Evolutionary conservation across 2,888 invertebrate species (phyloP).

Genomic region (Pocota personata): DNA sequence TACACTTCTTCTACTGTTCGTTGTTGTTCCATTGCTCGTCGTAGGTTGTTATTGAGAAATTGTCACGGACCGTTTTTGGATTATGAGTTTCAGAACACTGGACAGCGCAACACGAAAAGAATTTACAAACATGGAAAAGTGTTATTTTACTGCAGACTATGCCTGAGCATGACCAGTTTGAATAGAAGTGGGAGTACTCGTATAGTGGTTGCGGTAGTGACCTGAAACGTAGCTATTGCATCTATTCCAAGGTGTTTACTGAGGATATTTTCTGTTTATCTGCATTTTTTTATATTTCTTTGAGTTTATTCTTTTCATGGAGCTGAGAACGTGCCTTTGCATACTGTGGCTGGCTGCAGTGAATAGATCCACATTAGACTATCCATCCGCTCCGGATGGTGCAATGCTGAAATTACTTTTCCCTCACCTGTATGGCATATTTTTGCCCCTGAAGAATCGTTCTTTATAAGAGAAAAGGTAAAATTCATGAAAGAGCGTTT

Average conservation of each 20-base stretch:
- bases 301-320: slow-evolving; percentile 10
- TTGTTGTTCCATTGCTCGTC: background rate
- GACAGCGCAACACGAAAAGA: slow-evolving; percentile 27
- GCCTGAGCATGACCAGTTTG: slow-evolving; percentile 23
- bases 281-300: background rate
- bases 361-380: slow-evolving; percentile 3
- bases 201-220: slow-evolving; percentile 5
- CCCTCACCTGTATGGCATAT: slow-evolving; percentile 1
- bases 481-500: background rate
- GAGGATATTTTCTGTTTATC: slow-evolving; percentile 20
- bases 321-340: slow-evolving; percentile 54
- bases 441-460: slow-evolving; percentile 35
- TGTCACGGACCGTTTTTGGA: slow-evolving; percentile 60
- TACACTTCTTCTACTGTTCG: background rate
- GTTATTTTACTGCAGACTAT: background rate
- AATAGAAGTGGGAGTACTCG: slow-evolving; percentile 30
- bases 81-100: slow-evolving; percentile 50
- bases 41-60: slow-evolving; percentile 55
- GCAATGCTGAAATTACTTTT: slow-evolving; percentile 51
- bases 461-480: background rate
- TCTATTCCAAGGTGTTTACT: slow-evolving; percentile 59
- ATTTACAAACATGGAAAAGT: slow-evolving; percentile 49
- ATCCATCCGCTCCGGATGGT: slow-evolving; percentile 16
- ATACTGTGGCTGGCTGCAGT: slow-evolving; percentile 26
- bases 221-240: slow-evolving; percentile 41